Evolutionary conservation across 2,113 vertebrate species (phyloP).

Genomic region (Engystomops pustulosus): DNA sequence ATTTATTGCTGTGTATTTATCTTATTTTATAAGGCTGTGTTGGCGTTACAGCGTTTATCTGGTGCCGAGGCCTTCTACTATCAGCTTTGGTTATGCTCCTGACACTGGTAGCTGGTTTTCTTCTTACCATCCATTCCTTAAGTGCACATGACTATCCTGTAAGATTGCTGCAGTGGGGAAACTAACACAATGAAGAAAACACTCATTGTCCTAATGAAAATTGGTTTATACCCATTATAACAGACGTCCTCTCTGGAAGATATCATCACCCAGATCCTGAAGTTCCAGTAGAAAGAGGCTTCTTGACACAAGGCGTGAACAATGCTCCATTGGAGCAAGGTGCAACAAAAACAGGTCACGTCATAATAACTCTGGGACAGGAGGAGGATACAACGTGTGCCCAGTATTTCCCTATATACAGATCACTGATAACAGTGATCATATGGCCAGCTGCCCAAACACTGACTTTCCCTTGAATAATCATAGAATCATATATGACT

Average conservation of each 20-base stretch:
- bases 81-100: not conserved
- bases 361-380: not conserved
- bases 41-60: too few relatives aligned
- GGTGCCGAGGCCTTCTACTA: not conserved
- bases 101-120: not conserved
- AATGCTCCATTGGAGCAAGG: not conserved
- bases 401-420: not conserved
- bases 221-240: not conserved
- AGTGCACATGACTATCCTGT: not conserved
- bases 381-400: not conserved
- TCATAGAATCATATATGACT: not conserved
- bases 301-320: not conserved
- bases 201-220: not conserved
- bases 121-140: not conserved
- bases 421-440: conserved; percentile 1
- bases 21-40: too few relatives aligned
- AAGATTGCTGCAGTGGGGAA: not conserved
- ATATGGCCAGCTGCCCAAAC: not conserved
- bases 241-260: not conserved
- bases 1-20: too few relatives aligned
- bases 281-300: not conserved
- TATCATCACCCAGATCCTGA: not conserved
- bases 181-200: not conserved
- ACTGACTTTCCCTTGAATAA: not conserved
- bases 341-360: not conserved